Percentiles rank a stretch among this genome's conserved stretches.
Conservation (phyloP, 35 echinoderm and acorn worm genomes). For the Ophiothrix spiculata region DNA sequence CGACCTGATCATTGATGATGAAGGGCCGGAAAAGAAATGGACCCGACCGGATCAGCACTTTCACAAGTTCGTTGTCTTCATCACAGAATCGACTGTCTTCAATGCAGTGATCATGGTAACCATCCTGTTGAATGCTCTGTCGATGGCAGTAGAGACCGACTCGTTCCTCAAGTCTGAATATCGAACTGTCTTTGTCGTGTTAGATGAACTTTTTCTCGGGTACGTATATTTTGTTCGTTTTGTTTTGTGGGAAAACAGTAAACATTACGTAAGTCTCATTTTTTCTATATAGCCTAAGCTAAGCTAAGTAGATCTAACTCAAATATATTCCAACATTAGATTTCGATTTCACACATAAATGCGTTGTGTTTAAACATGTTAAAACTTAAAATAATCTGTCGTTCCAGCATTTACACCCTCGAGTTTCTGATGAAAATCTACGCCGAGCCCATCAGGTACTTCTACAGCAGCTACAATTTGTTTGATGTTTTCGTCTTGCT, state of each 20-base stretch:
- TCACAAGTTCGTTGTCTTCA: slow-evolving; percentile 68
- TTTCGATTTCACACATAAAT: no score
- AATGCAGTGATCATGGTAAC: slow-evolving; percentile 95
- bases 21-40: slow-evolving; percentile 52
- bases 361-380: no score
- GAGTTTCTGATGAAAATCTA: slow-evolving; percentile 98
- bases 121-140: slow-evolving; percentile 75
- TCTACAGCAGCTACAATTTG: slow-evolving; percentile 95
- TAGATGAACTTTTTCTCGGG: slow-evolving; percentile 83
- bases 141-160: slow-evolving; percentile 91
- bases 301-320: no score
- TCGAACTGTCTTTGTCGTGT: slow-evolving; percentile 45
- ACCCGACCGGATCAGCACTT: slow-evolving; percentile 76
- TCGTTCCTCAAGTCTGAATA: slow-evolving; percentile 46
- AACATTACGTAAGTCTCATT: no score
- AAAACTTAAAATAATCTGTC: no score
- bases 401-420: slow-evolving; percentile 81
- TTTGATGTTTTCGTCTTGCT: slow-evolving; percentile 86
- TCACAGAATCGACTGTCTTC: slow-evolving; percentile 82
- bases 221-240: no score
- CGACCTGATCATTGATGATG: slow-evolving; percentile 86
- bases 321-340: no score
- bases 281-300: no score
- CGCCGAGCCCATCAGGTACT: slow-evolving; percentile 89
- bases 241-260: no score